phyloP scores from a whole-genome alignment of 2,113 vertebrate genomes.

The Cavia aperea region DNA sequence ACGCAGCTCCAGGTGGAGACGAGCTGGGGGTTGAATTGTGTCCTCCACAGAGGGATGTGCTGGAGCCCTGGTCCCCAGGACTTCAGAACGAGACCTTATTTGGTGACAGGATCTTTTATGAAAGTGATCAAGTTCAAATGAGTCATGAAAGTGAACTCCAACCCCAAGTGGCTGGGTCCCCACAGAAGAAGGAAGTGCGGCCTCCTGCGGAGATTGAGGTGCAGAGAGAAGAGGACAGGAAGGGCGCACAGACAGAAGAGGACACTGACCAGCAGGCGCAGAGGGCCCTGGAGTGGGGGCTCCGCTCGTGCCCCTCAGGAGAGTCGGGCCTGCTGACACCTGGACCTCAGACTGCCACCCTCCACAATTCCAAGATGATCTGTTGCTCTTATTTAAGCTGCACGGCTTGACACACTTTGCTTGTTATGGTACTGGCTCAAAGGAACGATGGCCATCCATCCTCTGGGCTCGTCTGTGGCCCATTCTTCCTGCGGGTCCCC shows the following conservation, averaged over 20 bases:
- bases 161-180: no score
- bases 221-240: not conserved
- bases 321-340: not conserved
- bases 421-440: not conserved
- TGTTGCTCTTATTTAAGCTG: not conserved
- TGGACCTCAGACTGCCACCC: not conserved
- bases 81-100: not conserved
- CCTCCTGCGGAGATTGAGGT: not conserved
- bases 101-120: not conserved
- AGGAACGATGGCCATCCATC: not conserved
- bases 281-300: not conserved
- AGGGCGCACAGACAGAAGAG: not conserved
- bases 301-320: not conserved
- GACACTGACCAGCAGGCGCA: not conserved
- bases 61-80: not conserved
- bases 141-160: not conserved
- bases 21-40: not conserved
- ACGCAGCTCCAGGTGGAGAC: not conserved
- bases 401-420: not conserved
- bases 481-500: not conserved
- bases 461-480: not conserved
- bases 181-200: not conserved
- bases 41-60: not conserved
- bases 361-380: not conserved
- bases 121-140: not conserved